Percentiles rank a stretch among this genome's conserved stretches.
Evolutionary conservation across 2,113 vertebrate genomes (phyloP).

Genomic region (Sprattus sprattus): DNA sequence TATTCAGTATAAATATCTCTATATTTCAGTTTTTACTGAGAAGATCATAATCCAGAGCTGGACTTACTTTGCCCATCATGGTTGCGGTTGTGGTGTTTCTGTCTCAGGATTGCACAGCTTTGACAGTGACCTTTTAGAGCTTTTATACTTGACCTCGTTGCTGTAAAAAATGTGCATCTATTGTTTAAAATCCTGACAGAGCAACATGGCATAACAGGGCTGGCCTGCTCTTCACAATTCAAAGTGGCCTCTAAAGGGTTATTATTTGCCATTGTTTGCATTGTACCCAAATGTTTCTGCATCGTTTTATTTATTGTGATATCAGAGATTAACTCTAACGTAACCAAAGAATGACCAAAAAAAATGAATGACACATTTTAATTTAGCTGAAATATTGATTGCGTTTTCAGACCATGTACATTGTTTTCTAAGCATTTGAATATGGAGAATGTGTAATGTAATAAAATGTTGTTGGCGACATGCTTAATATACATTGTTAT

Average conservation of each 20-base stretch:
- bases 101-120: background rate
- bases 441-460: too few relatives aligned
- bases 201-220: background rate
- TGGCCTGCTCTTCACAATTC: background rate
- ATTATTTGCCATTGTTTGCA: background rate
- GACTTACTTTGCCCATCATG: background rate
- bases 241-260: background rate
- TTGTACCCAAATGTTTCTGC: background rate
- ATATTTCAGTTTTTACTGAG: background rate
- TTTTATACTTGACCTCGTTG: background rate
- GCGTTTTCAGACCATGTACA: too few relatives aligned
- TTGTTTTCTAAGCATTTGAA: too few relatives aligned
- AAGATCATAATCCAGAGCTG: background rate
- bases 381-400: too few relatives aligned
- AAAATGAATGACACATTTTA: too few relatives aligned
- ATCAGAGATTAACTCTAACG: too few relatives aligned
- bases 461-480: too few relatives aligned
- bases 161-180: background rate
- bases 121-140: background rate
- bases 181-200: background rate
- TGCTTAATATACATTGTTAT: too few relatives aligned
- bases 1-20: background rate
- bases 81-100: background rate
- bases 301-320: too few relatives aligned
- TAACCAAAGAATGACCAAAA: too few relatives aligned